phyloP scores from a whole-genome alignment of 1,140 invertebrate species.

The Heterodera carotae region DNA sequence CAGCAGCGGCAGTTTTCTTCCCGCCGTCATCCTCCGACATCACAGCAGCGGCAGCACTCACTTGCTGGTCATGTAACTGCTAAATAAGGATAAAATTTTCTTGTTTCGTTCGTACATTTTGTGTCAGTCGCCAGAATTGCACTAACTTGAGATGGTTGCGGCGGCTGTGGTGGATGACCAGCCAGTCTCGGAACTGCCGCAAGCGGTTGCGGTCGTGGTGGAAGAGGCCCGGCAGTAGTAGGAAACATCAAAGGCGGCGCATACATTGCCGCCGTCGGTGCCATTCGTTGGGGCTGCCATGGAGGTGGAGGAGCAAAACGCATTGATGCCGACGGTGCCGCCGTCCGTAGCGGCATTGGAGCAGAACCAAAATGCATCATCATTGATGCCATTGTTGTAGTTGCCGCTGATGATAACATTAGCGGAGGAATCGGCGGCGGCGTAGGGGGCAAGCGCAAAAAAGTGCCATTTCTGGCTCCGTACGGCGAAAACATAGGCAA shows the following conservation, averaged over 20 bases:
- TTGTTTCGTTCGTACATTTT: too few species aligned
- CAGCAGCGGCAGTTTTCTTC: neutral
- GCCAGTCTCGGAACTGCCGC: too few species aligned
- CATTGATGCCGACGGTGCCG: neutral
- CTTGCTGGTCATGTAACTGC: too few species aligned
- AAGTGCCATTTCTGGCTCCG: neutral
- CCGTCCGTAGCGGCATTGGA: neutral
- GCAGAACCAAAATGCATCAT: neutral
- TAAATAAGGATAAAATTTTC: too few species aligned
- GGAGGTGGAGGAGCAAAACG: neutral
- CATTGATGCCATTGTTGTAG: neutral
- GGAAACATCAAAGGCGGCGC: too few species aligned
- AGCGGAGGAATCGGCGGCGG: neutral
- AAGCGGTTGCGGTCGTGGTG: too few species aligned
- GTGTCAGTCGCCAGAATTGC: too few species aligned
- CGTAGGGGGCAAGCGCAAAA: neutral
- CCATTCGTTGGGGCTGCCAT: neutral
- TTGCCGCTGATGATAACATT: neutral
- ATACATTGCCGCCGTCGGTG: too few species aligned
- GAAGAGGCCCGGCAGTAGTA: too few species aligned
- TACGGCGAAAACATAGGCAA: too few species aligned
- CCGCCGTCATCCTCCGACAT: neutral
- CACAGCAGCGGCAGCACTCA: neutral
- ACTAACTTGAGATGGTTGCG: too few species aligned
- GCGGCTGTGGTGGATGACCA: too few species aligned